phyloP scores from a whole-genome alignment of 2,888 invertebrate genomes.

The Diaperis boleti region DNA sequence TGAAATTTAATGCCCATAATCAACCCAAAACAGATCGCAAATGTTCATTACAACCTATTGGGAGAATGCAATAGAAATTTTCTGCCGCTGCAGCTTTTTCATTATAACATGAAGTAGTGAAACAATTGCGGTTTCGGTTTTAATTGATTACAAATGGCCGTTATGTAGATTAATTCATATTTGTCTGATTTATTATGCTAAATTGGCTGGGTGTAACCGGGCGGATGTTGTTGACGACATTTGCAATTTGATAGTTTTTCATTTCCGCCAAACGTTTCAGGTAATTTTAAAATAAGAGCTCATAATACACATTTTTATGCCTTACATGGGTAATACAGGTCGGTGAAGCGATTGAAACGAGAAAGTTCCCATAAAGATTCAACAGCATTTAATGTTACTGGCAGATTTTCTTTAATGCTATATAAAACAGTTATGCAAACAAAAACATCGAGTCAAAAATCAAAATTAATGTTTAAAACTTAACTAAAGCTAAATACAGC shows the following conservation, averaged over 20 bases:
- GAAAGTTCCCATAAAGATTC: no score
- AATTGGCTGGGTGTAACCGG: constrained; percentile 3
- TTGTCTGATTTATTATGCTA: background rate
- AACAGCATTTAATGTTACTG: no score
- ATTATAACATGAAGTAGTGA: background rate
- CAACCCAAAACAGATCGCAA: background rate
- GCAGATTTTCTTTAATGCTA: no score
- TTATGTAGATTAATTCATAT: background rate
- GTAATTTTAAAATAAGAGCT: background rate
- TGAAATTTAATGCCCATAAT: constrained; percentile 3
- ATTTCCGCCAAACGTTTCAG: background rate
- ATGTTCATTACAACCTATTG: background rate
- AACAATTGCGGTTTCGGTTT: background rate
- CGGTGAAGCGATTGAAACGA: no score
- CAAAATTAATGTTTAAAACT: no score
- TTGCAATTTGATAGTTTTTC: constrained; percentile 8
- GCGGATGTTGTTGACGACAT: constrained; percentile 4
- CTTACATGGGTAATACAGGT: no score
- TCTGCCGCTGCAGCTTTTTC: no score
- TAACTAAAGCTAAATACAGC: no score
- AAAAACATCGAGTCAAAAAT: no score
- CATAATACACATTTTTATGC: background rate
- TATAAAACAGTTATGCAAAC: no score
- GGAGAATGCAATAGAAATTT: background rate
- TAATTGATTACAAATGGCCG: constrained; percentile 2